A percentile compares a stretch with the other conserved stretches of the same genome.
phyloP scores from a whole-genome alignment of 2,888 invertebrate genomes.

The Keiferia lycopersicella region DNA sequence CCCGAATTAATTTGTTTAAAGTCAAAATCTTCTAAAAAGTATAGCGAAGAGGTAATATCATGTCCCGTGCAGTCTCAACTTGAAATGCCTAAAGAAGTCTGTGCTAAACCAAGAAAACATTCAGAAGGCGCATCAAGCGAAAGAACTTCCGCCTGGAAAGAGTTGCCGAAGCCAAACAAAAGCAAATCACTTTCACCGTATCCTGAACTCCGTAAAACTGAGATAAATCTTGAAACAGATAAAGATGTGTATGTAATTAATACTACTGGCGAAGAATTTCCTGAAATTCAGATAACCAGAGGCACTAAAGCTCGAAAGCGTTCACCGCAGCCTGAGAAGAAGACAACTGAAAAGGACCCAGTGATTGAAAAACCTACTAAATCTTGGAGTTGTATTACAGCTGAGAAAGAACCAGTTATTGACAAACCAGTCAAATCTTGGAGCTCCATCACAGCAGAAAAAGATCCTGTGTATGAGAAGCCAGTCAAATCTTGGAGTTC shows the following conservation, averaged over 20 bases:
- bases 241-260: slow-evolving; percentile 74
- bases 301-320: slow-evolving; percentile 61
- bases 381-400: slow-evolving; percentile 24
- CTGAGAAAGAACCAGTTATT: slow-evolving; percentile 40
- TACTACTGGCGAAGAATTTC: slow-evolving; percentile 70
- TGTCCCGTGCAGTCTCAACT: slow-evolving; percentile 33
- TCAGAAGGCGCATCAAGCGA: slow-evolving; percentile 39
- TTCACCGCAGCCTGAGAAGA: slow-evolving; percentile 56
- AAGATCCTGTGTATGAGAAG: slow-evolving; percentile 48
- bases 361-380: slow-evolving; percentile 28
- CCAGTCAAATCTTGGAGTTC: slow-evolving; percentile 52
- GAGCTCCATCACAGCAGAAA: slow-evolving; percentile 33
- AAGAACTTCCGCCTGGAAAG: slow-evolving; percentile 43
- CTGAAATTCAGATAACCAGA: slow-evolving; percentile 73
- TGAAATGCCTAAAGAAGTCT: slow-evolving; percentile 36
- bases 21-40: slow-evolving; percentile 36
- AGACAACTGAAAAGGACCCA: slow-evolving; percentile 40
- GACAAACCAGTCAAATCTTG: slow-evolving; percentile 17
- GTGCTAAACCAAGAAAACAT: slow-evolving; percentile 37
- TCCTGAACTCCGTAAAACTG: slow-evolving; percentile 52
- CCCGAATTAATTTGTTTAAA: slow-evolving; percentile 35
- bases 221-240: slow-evolving; percentile 50
- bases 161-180: slow-evolving; percentile 56
- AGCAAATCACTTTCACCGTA: slow-evolving; percentile 62
- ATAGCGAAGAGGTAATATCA: slow-evolving; percentile 36